Conservation (phyloP, 2,797 vertebrate genomes). For the Eidolon dupreanum region DNA sequence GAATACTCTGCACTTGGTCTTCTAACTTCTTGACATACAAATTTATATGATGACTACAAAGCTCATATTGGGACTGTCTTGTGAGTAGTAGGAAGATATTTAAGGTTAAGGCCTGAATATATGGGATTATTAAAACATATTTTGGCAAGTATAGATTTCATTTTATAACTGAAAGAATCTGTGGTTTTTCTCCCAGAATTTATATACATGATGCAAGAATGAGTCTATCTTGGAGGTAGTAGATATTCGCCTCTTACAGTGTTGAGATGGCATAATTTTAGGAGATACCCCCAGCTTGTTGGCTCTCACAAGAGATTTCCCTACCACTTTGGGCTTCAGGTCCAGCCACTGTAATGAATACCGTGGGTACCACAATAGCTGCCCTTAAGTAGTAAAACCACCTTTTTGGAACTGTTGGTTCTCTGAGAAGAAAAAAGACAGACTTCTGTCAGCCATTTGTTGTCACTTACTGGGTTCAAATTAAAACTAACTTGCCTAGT, state of each 20-base stretch:
- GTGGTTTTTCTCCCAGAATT: conserved; percentile 74
- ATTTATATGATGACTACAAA: conserved; percentile 46
- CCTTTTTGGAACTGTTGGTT: background rate
- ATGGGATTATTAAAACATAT: conserved; percentile 82
- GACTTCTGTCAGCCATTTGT: conserved; percentile 20
- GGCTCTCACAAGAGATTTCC: background rate
- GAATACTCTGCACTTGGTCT: conserved; percentile 57
- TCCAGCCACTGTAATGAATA: conserved; percentile 45
- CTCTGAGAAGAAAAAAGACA: background rate
- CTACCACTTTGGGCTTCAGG: conserved; percentile 59
- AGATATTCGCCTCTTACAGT: conserved; percentile 63
- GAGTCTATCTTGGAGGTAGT: conserved; percentile 59
- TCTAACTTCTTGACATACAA: conserved; percentile 70
- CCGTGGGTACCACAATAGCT: background rate
- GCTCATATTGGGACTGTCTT: conserved; percentile 67
- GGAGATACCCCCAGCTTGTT: conserved; percentile 59
- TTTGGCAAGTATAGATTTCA: conserved; percentile 80
- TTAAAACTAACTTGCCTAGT: conserved; percentile 62
- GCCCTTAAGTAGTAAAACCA: background rate
- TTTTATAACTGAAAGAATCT: conserved; percentile 80
- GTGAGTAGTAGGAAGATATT: conserved; percentile 73
- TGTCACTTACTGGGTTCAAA: conserved; percentile 66
- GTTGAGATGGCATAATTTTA: conserved; percentile 55
- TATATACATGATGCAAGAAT: conserved; percentile 67
- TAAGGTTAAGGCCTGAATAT: conserved; percentile 77